Evolutionary conservation across 1,140 invertebrate genomes (phyloP), one percentile per base, ranked within the genome.

Genomic region (Drosophila ficusphila): DNA sequence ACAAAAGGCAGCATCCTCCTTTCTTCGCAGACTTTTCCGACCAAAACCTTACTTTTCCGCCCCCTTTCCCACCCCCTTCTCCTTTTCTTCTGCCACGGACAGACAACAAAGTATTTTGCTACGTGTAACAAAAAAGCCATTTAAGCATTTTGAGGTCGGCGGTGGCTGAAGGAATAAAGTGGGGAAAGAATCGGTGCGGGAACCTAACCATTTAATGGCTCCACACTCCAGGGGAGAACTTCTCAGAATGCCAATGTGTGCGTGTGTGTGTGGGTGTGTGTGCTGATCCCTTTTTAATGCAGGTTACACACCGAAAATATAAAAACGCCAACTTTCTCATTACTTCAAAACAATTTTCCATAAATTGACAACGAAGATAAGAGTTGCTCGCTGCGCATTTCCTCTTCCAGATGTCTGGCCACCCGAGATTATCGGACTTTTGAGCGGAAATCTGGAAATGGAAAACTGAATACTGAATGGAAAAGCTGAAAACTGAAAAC

Each of bases 71-170:
- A 7, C 11, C 11, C 12, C 38, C 52, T 34, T 16, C n/a, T 33
- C 21, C 11, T 7, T 18, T 33, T 19, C 9, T 18, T 33, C 25
- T 19, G 29, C 12, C 25, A 19, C 23, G 48, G 34, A 52, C 75
- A 70, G 82, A 83, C 79, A 88, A 88, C 82, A 88, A 88, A 88
- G 82, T 88, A 88, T 88, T 88, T 88, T 88, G 64, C 78, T 88
- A 88, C 82, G 82, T 88, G 82, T 88, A 88, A 88, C 82, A 88
- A 88, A 88, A 88, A 88, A 88, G 82, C 82, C 82, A 88, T 88
- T 88, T 88, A 88, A 88, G 82, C 82, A 88, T 88, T 88, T 88
- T 88, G 82, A 88, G 82, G 82, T 88, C 77, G 68, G 67, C 61
- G 76, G 64, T 53, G 16, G 27, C 25, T 5, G 41, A 6, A n/a